Conservation (phyloP, 2,888 invertebrate species). For the Hypercompe scribonia region DNA sequence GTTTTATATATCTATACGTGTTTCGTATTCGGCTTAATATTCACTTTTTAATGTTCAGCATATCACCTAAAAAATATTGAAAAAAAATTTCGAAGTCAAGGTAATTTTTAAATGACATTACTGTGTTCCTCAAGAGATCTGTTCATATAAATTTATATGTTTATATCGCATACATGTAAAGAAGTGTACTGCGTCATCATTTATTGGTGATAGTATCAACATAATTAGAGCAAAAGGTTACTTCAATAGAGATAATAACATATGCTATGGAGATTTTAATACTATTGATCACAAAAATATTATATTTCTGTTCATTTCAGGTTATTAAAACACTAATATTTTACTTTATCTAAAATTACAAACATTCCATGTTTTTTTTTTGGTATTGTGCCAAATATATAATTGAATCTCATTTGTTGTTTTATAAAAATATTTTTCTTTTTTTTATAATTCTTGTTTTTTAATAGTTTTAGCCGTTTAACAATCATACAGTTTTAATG, state of each 20-base stretch:
- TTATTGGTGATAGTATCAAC: conserved; percentile 61
- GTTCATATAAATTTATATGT: conserved; percentile 22
- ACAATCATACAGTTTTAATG: neutral
- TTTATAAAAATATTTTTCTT: neutral
- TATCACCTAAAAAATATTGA: neutral
- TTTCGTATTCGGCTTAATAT: no score
- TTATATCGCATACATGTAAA: conserved; percentile 37
- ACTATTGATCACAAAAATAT: conserved; percentile 4
- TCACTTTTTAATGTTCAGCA: neutral
- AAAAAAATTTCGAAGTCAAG: conserved; percentile 28
- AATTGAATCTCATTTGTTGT: neutral
- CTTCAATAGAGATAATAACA: conserved; percentile 71
- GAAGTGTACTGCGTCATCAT: conserved; percentile 55
- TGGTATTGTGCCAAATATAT: neutral
- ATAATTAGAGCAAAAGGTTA: conserved; percentile 75
- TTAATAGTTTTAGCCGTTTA: neutral
- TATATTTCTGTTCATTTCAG: conserved; percentile 26
- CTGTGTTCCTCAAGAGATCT: conserved; percentile 29
- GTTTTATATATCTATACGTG: no score
- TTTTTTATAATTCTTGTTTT: neutral
- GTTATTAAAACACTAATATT: neutral
- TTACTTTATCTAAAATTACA: conserved; percentile 1
- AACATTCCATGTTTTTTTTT: neutral
- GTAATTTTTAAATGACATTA: conserved; percentile 50
- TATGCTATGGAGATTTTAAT: conserved; percentile 49